These are phyloP conservation scores for Seira sanloemensis DNA, from an alignment of 2,888 invertebrate genomes.

Conservation along the genomic window DNA sequence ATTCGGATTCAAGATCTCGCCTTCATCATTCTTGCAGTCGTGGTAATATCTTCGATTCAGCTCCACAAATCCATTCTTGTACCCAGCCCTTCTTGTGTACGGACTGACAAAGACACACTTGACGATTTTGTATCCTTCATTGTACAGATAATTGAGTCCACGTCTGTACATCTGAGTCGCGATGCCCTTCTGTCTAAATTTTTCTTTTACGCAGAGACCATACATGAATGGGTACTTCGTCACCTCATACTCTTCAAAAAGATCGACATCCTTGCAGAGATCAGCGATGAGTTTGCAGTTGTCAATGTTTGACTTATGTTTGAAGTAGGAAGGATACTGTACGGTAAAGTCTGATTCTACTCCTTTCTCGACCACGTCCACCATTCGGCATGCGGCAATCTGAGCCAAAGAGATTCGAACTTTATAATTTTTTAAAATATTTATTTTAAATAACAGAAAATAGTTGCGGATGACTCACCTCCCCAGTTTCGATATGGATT, in stretches of 20 bases:
- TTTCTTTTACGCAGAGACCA: slow-evolving; percentile 42
- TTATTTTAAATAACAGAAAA: too few species aligned
- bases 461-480: slow-evolving; percentile 29
- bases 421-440: too few species aligned
- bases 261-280: slow-evolving; percentile 19
- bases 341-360: background rate
- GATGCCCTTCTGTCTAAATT: slow-evolving; percentile 41
- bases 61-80: slow-evolving; percentile 50
- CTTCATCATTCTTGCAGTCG: slow-evolving; percentile 46
- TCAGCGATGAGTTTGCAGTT: background rate
- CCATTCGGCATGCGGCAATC: slow-evolving; percentile 40
- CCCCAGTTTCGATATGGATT: slow-evolving; percentile 38
- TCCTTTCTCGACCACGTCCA: slow-evolving; percentile 29
- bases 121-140: slow-evolving; percentile 40
- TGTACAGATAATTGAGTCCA: slow-evolving; percentile 31
- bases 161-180: slow-evolving; percentile 54
- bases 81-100: slow-evolving; percentile 44
- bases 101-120: slow-evolving; percentile 55
- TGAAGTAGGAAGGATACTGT: background rate
- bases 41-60: slow-evolving; percentile 21
- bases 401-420: too few species aligned
- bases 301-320: slow-evolving; percentile 6
- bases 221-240: slow-evolving; percentile 55
- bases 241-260: slow-evolving; percentile 26
- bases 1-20: slow-evolving; percentile 39